Percentiles rank a stretch among this genome's conserved stretches.
Evolutionary conservation across 1,140 invertebrate species (phyloP).

Genomic region (Olivierus martensii): DNA sequence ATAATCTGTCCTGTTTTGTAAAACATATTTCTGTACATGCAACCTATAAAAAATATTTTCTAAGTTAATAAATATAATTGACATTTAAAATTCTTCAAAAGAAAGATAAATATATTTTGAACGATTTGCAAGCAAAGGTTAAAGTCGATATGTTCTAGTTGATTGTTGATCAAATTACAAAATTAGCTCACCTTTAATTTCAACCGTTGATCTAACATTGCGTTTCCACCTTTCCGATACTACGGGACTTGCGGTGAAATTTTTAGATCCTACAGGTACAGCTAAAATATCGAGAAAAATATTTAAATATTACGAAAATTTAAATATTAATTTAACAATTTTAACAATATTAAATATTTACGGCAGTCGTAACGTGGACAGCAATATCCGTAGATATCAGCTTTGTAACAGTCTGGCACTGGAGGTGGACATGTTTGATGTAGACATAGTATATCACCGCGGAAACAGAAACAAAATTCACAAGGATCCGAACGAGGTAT

Average conservation of each 20-base stretch:
- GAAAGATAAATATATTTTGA: too few relatives aligned
- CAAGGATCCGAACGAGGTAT: constrained; percentile 86
- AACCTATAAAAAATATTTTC: constrained; percentile 47
- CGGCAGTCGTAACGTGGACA: constrained; percentile 86
- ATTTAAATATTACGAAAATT: too few relatives aligned
- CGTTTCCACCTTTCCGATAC: background rate
- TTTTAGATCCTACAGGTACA: background rate
- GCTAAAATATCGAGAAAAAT: too few relatives aligned
- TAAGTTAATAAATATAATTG: too few relatives aligned
- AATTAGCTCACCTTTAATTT: constrained; percentile 12
- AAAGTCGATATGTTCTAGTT: too few relatives aligned
- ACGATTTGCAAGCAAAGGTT: too few relatives aligned
- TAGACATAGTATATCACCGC: constrained; percentile 86
- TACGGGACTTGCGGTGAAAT: background rate
- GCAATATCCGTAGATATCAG: constrained; percentile 83
- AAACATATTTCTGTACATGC: constrained; percentile 61
- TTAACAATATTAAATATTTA: constrained; percentile 15
- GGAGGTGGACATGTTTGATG: constrained; percentile 90
- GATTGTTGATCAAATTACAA: constrained; percentile 33
- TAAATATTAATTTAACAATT: too few relatives aligned
- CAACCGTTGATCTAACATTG: constrained; percentile 42
- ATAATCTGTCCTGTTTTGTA: constrained; percentile 72
- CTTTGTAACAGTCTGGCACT: constrained; percentile 75
- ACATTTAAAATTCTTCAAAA: too few relatives aligned
- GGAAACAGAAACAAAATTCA: constrained; percentile 94